Evolutionary conservation across 2,888 invertebrate genomes (phyloP).

Genomic region (Sericinus montela): DNA sequence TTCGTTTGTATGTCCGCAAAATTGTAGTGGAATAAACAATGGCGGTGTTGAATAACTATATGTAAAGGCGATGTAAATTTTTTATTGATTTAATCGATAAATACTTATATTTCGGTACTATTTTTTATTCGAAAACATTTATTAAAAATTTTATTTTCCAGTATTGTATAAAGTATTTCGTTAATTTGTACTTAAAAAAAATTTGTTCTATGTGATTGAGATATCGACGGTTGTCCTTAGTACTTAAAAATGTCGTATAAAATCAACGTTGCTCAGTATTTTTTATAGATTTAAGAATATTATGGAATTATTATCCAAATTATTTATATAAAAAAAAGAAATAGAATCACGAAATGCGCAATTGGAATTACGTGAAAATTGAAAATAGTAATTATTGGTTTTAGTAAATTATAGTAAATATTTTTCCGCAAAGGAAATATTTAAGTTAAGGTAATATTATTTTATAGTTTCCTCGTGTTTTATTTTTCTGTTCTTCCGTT

Average conservation of each 20-base stretch:
- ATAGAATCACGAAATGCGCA: slow-evolving; percentile 44
- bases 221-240: slow-evolving; percentile 47
- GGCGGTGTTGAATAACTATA: slow-evolving; percentile 34
- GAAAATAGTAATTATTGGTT: slow-evolving; percentile 46
- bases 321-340: slow-evolving; percentile 48
- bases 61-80: slow-evolving; percentile 18
- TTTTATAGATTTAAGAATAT: slow-evolving; percentile 71
- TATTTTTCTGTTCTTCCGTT: slow-evolving; percentile 60
- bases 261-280: slow-evolving; percentile 76
- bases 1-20: slow-evolving; percentile 34
- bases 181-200: slow-evolving; percentile 47
- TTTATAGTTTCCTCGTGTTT: slow-evolving; percentile 24
- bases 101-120: slow-evolving; percentile 32
- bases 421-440: slow-evolving; percentile 29
- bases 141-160: slow-evolving; percentile 40
- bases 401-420: slow-evolving; percentile 47
- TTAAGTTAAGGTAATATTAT: slow-evolving; percentile 25
- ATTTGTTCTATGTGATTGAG: slow-evolving; percentile 49
- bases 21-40: slow-evolving; percentile 35
- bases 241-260: slow-evolving; percentile 51
- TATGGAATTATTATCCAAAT: slow-evolving; percentile 58
- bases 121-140: slow-evolving; percentile 37
- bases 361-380: slow-evolving; percentile 42
- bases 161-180: slow-evolving; percentile 50
- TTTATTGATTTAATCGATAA: slow-evolving; percentile 16